A percentile compares a stretch with the other conserved stretches of the same genome.
phyloP scores from a whole-genome alignment of 2,797 vertebrate genomes.

The Eulemur rubriventer region DNA sequence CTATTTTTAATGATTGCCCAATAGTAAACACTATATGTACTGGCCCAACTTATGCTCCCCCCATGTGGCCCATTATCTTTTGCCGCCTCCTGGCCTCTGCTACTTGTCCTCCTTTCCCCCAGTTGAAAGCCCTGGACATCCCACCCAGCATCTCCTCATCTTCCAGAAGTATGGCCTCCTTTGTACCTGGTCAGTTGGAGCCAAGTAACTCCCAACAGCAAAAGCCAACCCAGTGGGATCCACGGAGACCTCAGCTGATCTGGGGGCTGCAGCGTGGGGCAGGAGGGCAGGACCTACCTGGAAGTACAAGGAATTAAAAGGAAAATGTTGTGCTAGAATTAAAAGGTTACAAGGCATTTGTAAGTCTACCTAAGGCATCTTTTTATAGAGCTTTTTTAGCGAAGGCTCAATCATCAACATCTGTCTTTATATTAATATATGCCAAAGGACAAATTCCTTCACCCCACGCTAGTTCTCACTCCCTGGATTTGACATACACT shows the following conservation, averaged over 20 bases:
- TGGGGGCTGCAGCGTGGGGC: too few species aligned
- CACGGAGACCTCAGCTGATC: neutral
- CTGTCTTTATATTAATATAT: neutral
- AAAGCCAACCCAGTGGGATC: accelerated
- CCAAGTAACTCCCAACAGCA: neutral
- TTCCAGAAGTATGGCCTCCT: neutral
- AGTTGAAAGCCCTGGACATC: neutral
- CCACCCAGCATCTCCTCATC: neutral
- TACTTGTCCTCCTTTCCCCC: neutral
- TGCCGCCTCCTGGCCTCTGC: neutral
- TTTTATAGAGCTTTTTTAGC: neutral
- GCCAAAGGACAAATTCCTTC: conserved; percentile 1
- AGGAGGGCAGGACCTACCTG: neutral
- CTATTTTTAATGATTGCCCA: neutral
- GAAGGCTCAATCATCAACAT: neutral
- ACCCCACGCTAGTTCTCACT: neutral
- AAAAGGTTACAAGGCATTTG: neutral
- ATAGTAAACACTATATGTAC: neutral
- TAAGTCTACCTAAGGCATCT: neutral
- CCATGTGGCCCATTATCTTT: neutral
- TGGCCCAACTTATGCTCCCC: neutral
- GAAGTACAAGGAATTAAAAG: neutral
- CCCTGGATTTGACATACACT: neutral
- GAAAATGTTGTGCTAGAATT: neutral
- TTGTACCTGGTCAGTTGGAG: too few species aligned